Percentiles rank a stretch among this genome's conserved stretches.
phyloP scores from a whole-genome alignment of 2,888 invertebrate species.

The Noctua janthe region DNA sequence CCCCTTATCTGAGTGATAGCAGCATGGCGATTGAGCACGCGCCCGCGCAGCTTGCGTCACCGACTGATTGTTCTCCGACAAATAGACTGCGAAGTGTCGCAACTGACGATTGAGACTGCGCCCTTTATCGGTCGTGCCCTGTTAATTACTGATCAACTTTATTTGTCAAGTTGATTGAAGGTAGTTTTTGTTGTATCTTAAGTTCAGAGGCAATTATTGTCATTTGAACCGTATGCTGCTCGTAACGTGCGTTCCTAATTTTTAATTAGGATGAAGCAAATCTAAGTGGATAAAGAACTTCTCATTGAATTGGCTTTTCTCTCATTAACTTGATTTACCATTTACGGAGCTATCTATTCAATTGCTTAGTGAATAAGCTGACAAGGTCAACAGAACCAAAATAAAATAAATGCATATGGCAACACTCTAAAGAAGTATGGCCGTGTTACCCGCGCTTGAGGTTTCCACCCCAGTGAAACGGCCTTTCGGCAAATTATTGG shows the following conservation, averaged over 20 bases:
- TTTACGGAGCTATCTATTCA: neutral
- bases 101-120: constrained; percentile 63
- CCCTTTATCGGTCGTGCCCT: constrained; percentile 60
- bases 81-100: constrained; percentile 78
- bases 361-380: neutral
- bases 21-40: constrained; percentile 70
- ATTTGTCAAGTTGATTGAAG: constrained; percentile 24
- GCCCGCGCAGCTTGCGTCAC: constrained; percentile 75
- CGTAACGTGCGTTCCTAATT: neutral
- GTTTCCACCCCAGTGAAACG: neutral
- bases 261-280: neutral
- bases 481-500: neutral
- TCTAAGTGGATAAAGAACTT: neutral
- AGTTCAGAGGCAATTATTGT: neutral
- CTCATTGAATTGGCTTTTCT: neutral
- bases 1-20: constrained; percentile 56
- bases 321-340: neutral
- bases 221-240: neutral
- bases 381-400: neutral
- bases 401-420: neutral
- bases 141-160: constrained; percentile 53
- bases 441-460: neutral
- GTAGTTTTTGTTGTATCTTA: neutral
- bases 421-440: neutral
- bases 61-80: constrained; percentile 74